Evolutionary conservation across 2,797 vertebrate species (phyloP).

Genomic region (Pantherophis vulpinus): DNA sequence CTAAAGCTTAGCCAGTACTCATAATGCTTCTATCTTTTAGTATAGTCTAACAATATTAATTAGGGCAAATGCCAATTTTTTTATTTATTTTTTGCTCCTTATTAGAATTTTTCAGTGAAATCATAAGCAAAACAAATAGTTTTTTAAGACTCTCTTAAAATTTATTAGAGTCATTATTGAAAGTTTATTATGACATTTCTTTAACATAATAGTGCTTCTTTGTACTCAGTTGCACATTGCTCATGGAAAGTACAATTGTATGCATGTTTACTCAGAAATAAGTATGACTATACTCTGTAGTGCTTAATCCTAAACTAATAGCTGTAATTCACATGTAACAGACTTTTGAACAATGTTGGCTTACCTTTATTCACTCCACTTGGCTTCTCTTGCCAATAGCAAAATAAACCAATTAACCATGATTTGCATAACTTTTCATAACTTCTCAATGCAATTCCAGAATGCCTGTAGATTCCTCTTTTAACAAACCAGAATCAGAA

Average conservation of each 20-base stretch:
- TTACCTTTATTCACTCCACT: background rate
- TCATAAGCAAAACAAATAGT: constrained; percentile 25
- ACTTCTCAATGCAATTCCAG: background rate
- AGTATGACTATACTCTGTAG: background rate
- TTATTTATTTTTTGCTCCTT: constrained; percentile 33
- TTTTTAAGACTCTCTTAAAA: background rate
- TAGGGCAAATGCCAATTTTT: background rate
- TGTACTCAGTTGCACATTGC: background rate
- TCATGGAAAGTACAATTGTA: background rate
- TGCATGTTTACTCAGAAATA: background rate
- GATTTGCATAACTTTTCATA: background rate
- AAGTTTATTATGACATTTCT: background rate
- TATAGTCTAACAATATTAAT: background rate
- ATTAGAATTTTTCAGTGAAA: background rate
- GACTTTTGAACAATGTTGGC: background rate
- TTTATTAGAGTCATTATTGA: background rate
- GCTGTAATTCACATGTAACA: background rate
- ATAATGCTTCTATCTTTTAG: background rate
- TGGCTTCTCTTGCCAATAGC: background rate
- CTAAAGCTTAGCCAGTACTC: background rate
- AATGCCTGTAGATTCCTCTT: background rate
- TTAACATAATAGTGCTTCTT: background rate
- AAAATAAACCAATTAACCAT: background rate
- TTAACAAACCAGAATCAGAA: background rate
- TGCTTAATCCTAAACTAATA: background rate